Evolutionary conservation across 1,140 invertebrate genomes (phyloP).

Genomic region (Heterodera schachtii): DNA sequence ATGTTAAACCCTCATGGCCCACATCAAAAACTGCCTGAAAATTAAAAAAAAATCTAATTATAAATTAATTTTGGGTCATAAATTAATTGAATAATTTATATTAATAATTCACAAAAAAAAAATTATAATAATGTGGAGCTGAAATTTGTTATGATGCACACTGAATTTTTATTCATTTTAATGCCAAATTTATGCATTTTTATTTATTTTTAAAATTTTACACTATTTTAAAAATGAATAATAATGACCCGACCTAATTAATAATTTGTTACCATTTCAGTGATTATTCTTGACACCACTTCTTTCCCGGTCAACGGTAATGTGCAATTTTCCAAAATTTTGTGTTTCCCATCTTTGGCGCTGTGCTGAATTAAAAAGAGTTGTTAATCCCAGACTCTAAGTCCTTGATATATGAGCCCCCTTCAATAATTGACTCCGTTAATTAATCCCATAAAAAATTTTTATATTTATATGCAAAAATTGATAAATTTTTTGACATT

Average conservation of each 20-base stretch:
- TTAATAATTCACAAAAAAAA: too few relatives aligned
- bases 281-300: constrained; percentile 94
- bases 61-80: too few relatives aligned
- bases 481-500: neutral
- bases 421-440: neutral
- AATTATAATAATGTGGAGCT: too few relatives aligned
- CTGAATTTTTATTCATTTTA: too few relatives aligned
- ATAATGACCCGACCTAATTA: neutral
- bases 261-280: constrained; percentile 74
- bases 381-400: neutral
- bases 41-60: neutral
- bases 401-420: neutral
- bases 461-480: too few relatives aligned
- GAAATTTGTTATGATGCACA: too few relatives aligned
- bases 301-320: constrained; percentile 90
- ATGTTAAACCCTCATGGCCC: constrained; percentile 74
- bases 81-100: too few relatives aligned
- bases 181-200: too few relatives aligned
- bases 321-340: constrained; percentile 86
- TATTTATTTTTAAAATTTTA: neutral
- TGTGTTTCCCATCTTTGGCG: constrained; percentile 86
- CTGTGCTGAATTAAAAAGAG: constrained; percentile 71
- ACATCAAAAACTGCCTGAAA: constrained; percentile 81
- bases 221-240: neutral
- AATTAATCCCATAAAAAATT: neutral